phyloP scores from a whole-genome alignment of 2,888 invertebrate genomes.

The Drosophila sordidula region DNA sequence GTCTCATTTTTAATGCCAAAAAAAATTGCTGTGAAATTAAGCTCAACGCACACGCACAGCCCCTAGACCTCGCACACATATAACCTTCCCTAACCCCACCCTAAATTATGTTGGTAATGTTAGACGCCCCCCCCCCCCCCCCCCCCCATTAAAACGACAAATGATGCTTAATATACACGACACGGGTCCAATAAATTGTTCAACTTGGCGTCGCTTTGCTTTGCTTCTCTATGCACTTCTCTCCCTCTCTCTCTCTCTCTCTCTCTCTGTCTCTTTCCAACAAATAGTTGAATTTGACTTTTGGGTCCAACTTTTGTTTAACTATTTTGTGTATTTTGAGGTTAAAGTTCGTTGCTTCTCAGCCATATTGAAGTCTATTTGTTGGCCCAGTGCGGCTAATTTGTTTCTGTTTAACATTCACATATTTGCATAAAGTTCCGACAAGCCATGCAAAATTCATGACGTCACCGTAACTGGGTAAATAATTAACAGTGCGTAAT shows the following conservation, averaged over 20 bases:
- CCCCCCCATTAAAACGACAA: slow-evolving; percentile 27
- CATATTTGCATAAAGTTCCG: slow-evolving; percentile 17
- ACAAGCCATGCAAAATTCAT: slow-evolving; percentile 14
- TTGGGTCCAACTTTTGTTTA: slow-evolving; percentile 27
- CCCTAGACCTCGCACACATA: too few species aligned
- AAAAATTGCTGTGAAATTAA: slow-evolving; percentile 52
- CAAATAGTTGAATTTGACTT: slow-evolving; percentile 40
- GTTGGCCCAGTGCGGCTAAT: slow-evolving; percentile 28
- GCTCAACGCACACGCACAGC: slow-evolving; percentile 44
- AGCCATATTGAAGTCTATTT: slow-evolving; percentile 20
- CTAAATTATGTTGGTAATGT: slow-evolving; percentile 25
- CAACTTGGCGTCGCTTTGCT: slow-evolving; percentile 27
- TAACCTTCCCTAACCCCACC: neutral
- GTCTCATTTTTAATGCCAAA: slow-evolving; percentile 47
- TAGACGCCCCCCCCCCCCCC: slow-evolving; percentile 36
- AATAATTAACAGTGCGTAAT: slow-evolving; percentile 9
- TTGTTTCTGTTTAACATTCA: slow-evolving; percentile 41
- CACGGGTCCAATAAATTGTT: slow-evolving; percentile 65
- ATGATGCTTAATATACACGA: slow-evolving; percentile 63
- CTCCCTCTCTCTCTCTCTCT: neutral
- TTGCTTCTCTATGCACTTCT: neutral
- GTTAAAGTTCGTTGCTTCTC: slow-evolving; percentile 9
- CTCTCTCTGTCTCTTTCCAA: neutral
- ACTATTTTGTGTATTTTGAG: slow-evolving; percentile 7
- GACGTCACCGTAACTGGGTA: slow-evolving; percentile 17